Evolutionary conservation across 2,797 vertebrate species (phyloP).

Genomic region (Scolopax bukidnonensis): DNA sequence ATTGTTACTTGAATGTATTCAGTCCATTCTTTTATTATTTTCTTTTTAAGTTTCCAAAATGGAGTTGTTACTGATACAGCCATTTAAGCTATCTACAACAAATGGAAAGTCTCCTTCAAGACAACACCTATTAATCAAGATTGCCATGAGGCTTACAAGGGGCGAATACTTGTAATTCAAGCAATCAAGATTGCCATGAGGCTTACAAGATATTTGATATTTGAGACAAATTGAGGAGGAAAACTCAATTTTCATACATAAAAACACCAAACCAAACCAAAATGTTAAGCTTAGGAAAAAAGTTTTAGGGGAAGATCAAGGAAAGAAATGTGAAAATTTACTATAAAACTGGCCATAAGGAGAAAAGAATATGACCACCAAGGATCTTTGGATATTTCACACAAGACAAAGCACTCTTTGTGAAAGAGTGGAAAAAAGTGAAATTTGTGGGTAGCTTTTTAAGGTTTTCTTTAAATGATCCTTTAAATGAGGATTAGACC

Average conservation of each 20-base stretch:
- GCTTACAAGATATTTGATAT: rapidly evolving
- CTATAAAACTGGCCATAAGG: rapidly evolving
- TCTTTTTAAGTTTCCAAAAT: neutral
- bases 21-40: neutral
- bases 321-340: neutral
- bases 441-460: neutral
- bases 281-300: neutral
- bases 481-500: neutral
- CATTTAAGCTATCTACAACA: neutral
- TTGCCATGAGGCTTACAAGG: neutral
- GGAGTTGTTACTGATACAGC: neutral
- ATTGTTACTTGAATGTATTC: neutral
- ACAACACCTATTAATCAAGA: neutral
- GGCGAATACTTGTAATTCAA: neutral
- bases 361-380: neutral
- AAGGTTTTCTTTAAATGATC: neutral
- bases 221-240: neutral
- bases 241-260: neutral
- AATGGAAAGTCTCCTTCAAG: neutral
- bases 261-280: rapidly evolving
- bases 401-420: neutral
- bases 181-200: neutral
- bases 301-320: neutral
- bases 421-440: too few relatives aligned
- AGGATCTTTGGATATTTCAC: neutral